Percentiles rank a stretch among this genome's conserved stretches.
Conservation (phyloP, 2,113 vertebrate genomes). For the Chionomys nivalis region DNA sequence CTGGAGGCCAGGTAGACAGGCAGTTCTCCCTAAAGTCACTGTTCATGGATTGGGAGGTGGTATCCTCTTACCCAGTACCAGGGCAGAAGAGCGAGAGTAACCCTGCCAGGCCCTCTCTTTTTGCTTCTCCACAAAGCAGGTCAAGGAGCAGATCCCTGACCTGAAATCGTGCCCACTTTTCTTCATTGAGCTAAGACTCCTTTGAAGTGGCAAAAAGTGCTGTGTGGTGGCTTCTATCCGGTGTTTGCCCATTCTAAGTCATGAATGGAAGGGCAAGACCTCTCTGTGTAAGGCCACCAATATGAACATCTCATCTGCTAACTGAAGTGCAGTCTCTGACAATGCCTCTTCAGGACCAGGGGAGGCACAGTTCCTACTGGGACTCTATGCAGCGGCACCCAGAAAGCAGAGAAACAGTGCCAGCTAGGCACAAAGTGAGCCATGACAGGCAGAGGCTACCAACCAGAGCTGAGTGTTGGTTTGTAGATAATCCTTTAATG, state of each 20-base stretch:
- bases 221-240: fast-evolving
- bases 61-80: fast-evolving
- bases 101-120: background rate
- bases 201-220: fast-evolving
- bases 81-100: background rate
- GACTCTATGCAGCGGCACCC: fast-evolving
- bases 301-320: fast-evolving
- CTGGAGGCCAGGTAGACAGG: fast-evolving
- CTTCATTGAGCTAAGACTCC: background rate
- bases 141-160: fast-evolving
- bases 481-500: background rate
- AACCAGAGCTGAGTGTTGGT: background rate
- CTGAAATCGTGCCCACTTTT: background rate
- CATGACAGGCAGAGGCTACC: background rate
- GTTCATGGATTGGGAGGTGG: fast-evolving
- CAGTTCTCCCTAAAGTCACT: fast-evolving
- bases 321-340: fast-evolving
- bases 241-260: background rate
- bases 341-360: fast-evolving
- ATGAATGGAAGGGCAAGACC: background rate
- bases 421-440: fast-evolving
- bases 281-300: background rate
- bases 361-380: fast-evolving
- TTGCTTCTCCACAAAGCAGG: background rate
- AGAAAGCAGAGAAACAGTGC: background rate